Evolutionary conservation across 2,888 invertebrate species (phyloP).

Genomic region (Escarpia spicata): DNA sequence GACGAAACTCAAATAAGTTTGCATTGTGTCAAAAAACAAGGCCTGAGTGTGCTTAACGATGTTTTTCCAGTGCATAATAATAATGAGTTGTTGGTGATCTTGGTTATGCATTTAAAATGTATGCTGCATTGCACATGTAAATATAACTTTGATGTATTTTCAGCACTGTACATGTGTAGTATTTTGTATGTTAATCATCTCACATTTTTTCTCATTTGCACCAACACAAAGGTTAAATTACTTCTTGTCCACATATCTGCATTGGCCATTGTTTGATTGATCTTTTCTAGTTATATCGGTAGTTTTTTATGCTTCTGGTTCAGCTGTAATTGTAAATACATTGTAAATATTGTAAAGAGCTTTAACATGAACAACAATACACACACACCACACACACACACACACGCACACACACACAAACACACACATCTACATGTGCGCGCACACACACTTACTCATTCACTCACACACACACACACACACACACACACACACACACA

Average conservation of each 20-base stretch:
- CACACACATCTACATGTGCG: no score
- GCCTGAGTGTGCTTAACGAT: neutral
- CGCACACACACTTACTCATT: no score
- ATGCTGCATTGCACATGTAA: neutral
- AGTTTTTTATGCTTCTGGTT: neutral
- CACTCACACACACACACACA: no score
- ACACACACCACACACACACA: no score
- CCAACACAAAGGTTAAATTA: neutral
- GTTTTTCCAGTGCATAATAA: neutral
- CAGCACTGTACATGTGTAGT: conserved; percentile 1
- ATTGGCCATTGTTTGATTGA: no score
- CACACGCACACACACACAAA: no score
- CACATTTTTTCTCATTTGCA: neutral
- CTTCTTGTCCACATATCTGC: neutral
- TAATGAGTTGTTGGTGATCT: neutral
- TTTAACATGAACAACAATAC: no score
- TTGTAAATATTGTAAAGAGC: neutral
- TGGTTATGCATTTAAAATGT: neutral
- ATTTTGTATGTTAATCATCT: neutral
- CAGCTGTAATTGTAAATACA: neutral
- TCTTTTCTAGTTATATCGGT: neutral
- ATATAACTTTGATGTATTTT: neutral
- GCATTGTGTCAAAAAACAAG: neutral
- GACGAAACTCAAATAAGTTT: neutral
- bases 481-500: no score